Percentiles rank a stretch among this genome's conserved stretches.
These are phyloP conservation scores for Maconellicoccus hirsutus DNA, from an alignment of 1,140 invertebrate species.

Conservation along the genomic window DNA sequence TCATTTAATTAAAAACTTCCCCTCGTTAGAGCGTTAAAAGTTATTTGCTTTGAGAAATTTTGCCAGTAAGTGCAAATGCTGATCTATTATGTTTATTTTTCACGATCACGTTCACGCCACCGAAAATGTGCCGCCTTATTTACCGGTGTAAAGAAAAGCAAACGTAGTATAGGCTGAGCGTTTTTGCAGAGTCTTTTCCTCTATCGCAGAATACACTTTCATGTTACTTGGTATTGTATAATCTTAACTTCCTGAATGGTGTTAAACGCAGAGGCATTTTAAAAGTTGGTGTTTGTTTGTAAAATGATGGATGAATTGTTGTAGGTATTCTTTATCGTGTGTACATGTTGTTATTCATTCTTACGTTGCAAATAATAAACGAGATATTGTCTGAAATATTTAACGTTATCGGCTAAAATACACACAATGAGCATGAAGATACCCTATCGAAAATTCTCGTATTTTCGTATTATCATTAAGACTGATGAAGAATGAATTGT, in stretches of 20 bases:
- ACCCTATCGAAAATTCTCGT: too few species aligned
- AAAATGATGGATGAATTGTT: neutral
- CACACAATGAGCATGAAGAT: too few species aligned
- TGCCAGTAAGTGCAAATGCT: too few species aligned
- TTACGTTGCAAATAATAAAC: neutral
- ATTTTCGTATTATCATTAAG: too few species aligned
- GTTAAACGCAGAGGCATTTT: neutral
- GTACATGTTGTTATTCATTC: neutral
- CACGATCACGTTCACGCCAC: too few species aligned
- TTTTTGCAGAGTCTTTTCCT: neutral
- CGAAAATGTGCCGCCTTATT: too few species aligned
- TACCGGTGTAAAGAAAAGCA: neutral
- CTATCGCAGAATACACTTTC: neutral
- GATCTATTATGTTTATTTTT: too few species aligned
- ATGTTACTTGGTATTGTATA: neutral
- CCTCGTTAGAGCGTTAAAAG: too few species aligned
- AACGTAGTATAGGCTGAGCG: neutral
- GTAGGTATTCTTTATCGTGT: neutral
- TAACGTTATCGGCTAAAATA: neutral
- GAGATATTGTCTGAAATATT: constrained; percentile 4
- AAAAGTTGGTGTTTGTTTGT: neutral
- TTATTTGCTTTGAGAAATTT: too few species aligned
- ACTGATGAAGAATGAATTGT: too few species aligned
- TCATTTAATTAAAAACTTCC: too few species aligned
- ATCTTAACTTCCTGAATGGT: neutral